These are phyloP conservation scores for Tubulanus polymorphus DNA, from an alignment of 2,888 invertebrate species.

Conservation along the genomic window DNA sequence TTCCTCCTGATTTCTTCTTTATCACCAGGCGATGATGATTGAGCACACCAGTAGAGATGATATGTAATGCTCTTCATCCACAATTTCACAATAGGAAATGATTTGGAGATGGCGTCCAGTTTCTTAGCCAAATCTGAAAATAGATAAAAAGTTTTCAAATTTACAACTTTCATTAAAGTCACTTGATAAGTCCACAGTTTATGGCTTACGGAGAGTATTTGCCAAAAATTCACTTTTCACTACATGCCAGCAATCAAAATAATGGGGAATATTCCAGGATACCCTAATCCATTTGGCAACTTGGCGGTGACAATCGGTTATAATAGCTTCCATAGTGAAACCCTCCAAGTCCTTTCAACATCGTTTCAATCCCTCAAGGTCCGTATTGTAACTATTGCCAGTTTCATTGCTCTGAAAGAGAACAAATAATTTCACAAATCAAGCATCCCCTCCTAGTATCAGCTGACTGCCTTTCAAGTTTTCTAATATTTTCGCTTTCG, in stretches of 20 bases:
- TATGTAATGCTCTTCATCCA: conserved; percentile 17
- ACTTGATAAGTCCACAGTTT: too few relatives aligned
- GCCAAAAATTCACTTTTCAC: too few relatives aligned
- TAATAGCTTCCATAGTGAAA: too few relatives aligned
- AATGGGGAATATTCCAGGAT: neutral
- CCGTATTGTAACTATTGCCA: neutral
- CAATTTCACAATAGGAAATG: too few relatives aligned
- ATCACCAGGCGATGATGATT: conserved; percentile 6
- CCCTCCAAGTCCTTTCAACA: neutral
- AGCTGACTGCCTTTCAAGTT: neutral
- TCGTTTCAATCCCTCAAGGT: neutral
- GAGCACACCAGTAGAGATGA: conserved; percentile 13
- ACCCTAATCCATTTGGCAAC: neutral
- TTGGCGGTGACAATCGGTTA: neutral
- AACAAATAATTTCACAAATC: neutral
- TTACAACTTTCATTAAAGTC: too few relatives aligned
- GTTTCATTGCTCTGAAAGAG: neutral
- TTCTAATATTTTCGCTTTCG: neutral
- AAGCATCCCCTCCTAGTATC: neutral
- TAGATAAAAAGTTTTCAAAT: too few relatives aligned
- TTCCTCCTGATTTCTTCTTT: conserved; percentile 5
- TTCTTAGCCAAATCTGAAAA: too few relatives aligned
- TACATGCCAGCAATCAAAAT: neutral
- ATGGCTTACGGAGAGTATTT: too few relatives aligned
- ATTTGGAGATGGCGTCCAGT: too few relatives aligned